A percentile compares a stretch with the other conserved stretches of the same genome.
phyloP scores from a whole-genome alignment of 2,797 vertebrate species.

The Falco concolor region DNA sequence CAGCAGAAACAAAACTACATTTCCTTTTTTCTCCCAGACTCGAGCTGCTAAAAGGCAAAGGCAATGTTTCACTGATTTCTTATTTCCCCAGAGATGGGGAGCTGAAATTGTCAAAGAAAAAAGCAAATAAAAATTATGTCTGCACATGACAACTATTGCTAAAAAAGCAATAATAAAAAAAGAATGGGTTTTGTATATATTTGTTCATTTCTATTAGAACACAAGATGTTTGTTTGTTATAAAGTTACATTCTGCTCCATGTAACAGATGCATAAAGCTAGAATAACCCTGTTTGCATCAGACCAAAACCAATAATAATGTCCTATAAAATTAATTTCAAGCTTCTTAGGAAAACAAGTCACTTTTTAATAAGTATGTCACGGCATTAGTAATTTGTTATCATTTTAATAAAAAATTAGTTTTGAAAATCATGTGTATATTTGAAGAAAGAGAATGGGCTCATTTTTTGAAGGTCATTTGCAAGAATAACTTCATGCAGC shows the following conservation, averaged over 20 bases:
- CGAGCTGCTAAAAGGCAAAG: neutral
- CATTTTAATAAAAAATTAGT: neutral
- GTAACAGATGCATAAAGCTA: neutral
- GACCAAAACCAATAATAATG: neutral
- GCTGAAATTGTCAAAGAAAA: neutral
- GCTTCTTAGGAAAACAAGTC: neutral
- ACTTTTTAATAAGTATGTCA: neutral
- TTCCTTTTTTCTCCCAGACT: neutral
- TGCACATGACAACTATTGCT: neutral
- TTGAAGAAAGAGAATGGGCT: neutral
- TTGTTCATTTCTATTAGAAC: conserved; percentile 17
- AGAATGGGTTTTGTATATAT: neutral
- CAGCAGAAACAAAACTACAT: neutral
- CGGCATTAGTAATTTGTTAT: neutral
- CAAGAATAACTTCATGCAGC: neutral
- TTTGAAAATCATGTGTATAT: neutral
- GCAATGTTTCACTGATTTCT: neutral
- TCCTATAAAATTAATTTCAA: neutral
- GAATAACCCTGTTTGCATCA: neutral
- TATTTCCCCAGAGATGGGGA: conserved; percentile 1
- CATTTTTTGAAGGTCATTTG: neutral
- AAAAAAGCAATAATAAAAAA: conserved; percentile 9
- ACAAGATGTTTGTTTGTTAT: neutral
- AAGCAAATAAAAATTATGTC: neutral
- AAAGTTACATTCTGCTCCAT: neutral